Conservation (phyloP, 2,888 invertebrate species). For the Phyllotreta cruciferae region DNA sequence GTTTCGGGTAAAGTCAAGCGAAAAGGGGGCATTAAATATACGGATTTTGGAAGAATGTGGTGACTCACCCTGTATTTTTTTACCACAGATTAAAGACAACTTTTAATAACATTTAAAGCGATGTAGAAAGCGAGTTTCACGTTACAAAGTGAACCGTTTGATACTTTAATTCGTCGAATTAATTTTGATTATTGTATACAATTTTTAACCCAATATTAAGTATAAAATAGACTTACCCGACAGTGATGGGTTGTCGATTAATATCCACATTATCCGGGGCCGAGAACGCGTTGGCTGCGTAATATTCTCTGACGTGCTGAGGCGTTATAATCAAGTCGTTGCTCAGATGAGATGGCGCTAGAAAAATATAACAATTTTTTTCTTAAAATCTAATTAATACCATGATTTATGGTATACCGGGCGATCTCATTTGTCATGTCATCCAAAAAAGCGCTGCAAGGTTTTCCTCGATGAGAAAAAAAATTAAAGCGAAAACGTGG, state of each 20-base stretch:
- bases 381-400: background rate
- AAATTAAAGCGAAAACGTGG: constrained; percentile 1
- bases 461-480: background rate
- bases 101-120: no score
- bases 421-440: constrained; percentile 9
- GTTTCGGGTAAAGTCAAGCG: constrained; percentile 13
- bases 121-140: no score
- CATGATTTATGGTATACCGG: background rate
- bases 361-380: constrained; percentile 30
- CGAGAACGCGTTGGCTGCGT: constrained; percentile 51
- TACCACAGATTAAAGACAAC: no score
- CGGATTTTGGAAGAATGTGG: no score
- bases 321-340: constrained; percentile 57
- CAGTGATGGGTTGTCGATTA: constrained; percentile 68
- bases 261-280: constrained; percentile 69
- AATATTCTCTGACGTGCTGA: constrained; percentile 55
- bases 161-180: no score
- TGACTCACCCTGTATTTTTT: no score
- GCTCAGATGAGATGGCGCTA: constrained; percentile 58
- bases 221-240: constrained; percentile 64
- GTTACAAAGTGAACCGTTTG: no score
- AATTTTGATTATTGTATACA: constrained; percentile 15
- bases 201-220: background rate
- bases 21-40: constrained; percentile 16
- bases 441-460: constrained; percentile 2